Base-by-base conservation (phyloP, 1,140 invertebrate genomes). In the Caerostris extrusa region DNA sequence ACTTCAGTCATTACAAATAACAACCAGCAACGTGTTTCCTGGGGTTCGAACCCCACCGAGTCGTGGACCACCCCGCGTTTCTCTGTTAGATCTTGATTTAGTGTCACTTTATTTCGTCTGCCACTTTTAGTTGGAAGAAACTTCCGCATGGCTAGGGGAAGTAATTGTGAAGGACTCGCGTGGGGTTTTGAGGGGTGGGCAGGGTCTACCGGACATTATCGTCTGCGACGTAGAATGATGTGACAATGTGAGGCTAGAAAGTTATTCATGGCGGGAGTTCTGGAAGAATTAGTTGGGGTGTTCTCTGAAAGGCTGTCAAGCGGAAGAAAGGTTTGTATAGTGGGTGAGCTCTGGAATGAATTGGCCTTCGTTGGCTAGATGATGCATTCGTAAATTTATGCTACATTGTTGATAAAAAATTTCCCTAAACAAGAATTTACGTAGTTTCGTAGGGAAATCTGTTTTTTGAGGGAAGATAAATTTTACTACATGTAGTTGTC, bases 1-100 rank as follows among this genome's bases (percentile, higher is more conserved):
- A 55, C 69, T 77, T 5, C 69, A 53, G 50, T 34, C 69, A 77
- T 77, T 77, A 77, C 69, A 77, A 53, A 77, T 77, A 77, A 77
- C 69, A 77, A 34, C 69, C 34, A 50, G 19, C 69, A 7, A 67
- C 14, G 61, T 67, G 17, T 67, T 67, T 67, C 61, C 61, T 67
- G 61, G 69, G 34, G 69, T 81, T 61, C 56, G 56, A 60, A 90
- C 88, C 53, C 64, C 64, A 12, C 14, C 55, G 58, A 64, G 88
- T 19, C n/a, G 60, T 88, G 56, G 90, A 91, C 57, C 90, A 34
- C 90, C 90, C 88, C 69, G 55, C 17, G 71, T 10, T 56, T 60
- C 53, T 34, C 90, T 91, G 69, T 53, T 69, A 91, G 71, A 82
- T 56, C 53, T 60, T 81, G 90, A 91, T 91, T 91, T 91, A 91